Conservation (phyloP, 2,888 invertebrate genomes). For the Fabriciana adippe region DNA sequence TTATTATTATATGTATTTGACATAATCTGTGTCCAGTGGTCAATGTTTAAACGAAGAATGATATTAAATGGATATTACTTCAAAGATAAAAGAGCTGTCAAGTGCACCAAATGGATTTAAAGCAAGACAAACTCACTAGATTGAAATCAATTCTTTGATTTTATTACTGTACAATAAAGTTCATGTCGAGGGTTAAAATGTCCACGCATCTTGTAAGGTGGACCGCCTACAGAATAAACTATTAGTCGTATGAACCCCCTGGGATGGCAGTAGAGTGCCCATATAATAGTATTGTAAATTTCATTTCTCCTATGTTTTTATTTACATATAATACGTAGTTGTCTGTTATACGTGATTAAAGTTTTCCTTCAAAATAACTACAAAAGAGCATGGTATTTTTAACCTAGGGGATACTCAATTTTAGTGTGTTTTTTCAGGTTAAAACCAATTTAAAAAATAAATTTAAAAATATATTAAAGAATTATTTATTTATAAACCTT, state of each 20-base stretch:
- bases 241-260: conserved; percentile 60
- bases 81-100: conserved; percentile 59
- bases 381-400: too few species aligned
- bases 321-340: not conserved
- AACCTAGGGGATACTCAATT: too few species aligned
- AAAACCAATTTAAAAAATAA: too few species aligned
- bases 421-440: too few species aligned
- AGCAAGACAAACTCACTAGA: conserved; percentile 40
- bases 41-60: conserved; percentile 8
- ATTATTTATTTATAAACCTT: too few species aligned
- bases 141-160: conserved; percentile 48
- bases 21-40: conserved; percentile 9
- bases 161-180: conserved; percentile 53
- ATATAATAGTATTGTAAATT: conserved; percentile 14
- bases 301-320: not conserved
- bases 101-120: conserved; percentile 60
- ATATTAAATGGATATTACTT: conserved; percentile 43
- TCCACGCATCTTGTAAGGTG: conserved; percentile 47
- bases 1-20: not conserved
- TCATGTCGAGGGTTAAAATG: conserved; percentile 51
- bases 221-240: conserved; percentile 56
- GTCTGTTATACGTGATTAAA: not conserved
- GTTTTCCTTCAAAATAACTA: too few species aligned
- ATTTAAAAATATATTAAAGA: too few species aligned
- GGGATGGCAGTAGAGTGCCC: conserved; percentile 46